Evolutionary conservation across 2,113 vertebrate species (phyloP).

Genomic region (Australoheros scitulus): DNA sequence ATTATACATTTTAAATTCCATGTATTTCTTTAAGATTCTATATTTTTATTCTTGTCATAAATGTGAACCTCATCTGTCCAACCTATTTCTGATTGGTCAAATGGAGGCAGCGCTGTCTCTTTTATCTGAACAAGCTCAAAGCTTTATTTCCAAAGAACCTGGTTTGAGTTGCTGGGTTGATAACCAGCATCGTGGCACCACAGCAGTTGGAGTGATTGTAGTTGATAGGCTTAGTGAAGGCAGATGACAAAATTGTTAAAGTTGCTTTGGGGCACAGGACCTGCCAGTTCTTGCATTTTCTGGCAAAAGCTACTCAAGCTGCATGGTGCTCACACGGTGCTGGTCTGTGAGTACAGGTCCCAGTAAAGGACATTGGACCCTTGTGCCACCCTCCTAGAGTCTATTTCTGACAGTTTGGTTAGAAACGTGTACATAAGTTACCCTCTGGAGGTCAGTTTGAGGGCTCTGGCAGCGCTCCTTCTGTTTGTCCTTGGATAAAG

Average conservation of each 20-base stretch:
- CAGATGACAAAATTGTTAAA: no score
- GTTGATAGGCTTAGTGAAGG: neutral
- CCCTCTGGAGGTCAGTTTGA: neutral
- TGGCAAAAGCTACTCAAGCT: neutral
- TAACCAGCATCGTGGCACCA: neutral
- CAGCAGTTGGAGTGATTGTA: neutral
- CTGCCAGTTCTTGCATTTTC: no score
- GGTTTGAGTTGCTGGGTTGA: neutral
- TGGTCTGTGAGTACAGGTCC: neutral
- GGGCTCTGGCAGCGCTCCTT: neutral
- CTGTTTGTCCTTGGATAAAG: neutral
- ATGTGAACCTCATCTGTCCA: no score
- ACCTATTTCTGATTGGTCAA: neutral
- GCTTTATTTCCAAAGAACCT: neutral
- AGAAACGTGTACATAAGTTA: neutral
- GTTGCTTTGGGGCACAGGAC: no score
- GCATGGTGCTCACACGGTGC: neutral
- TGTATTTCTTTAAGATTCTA: neutral
- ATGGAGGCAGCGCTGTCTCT: neutral
- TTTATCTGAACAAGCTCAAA: neutral
- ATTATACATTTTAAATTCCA: neutral
- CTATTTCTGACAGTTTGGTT: neutral
- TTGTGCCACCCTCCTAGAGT: neutral
- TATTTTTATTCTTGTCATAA: no score
- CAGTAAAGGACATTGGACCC: neutral